Evolutionary conservation across 2,888 invertebrate genomes (phyloP), one percentile per base, ranked within the genome.

Genomic region (Nineta flava): DNA sequence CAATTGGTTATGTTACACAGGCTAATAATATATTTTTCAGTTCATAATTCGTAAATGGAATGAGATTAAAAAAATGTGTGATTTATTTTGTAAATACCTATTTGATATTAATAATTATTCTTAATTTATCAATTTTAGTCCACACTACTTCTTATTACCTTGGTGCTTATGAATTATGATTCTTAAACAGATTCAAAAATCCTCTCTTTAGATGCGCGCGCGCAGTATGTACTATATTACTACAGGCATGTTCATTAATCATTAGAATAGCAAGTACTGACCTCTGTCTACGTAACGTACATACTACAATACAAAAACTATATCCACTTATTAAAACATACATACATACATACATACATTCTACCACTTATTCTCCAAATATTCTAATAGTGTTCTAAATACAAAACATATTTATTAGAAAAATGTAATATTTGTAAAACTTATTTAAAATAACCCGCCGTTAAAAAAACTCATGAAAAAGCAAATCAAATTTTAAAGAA

Each of bases 221-320:
- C 44, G 26, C 44, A 44, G 44, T 21, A 44, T 44, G 26, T 44
- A 44, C 44, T 44, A 19, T 44, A 26, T 26, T 26, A 26, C 26
- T 26, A 44, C 44, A 44, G 44, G 48, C 48, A 48, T 55, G 62
- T 63, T 62, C 64, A 65, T 65, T 63, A 63, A 66, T 66, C 66
- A 66, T 67, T 67, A 66, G 66, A 66, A 66, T 67, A 67, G 67
- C 66, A 61, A 61, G 62, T 62, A 53, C 53, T 55, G 51, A 52
- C 21, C 50, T 38, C 38, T 38, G 38, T 38, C 38, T 38, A 13
- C 38, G 38, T 38, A 38, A 38, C 52, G 19, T 31, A 31, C 31
- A 41, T 54, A 43, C 34, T 46, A 48, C 51, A 54, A 53, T 52
- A 53, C n/a, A 26, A 26, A 26, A 26, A 5, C 7, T 26, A 42